Evolutionary conservation across 2,113 vertebrate species (phyloP), one percentile per base, ranked within the genome.

Genomic region (Lucifuga dentata): DNA sequence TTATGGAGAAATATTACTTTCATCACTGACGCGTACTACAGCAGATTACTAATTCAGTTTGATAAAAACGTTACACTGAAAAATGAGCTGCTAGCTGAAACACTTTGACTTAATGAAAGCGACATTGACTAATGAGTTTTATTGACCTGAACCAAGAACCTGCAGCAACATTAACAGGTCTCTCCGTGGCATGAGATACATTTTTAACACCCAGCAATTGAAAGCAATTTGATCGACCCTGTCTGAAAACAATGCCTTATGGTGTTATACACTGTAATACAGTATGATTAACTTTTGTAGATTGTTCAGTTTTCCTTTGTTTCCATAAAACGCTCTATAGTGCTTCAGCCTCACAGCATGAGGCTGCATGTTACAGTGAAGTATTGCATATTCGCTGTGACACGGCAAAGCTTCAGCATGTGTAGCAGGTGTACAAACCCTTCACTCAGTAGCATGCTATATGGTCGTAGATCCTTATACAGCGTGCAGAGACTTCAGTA

Each of bases 391-490:
- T 20, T 48, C 26, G 17, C 8, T 65, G 9, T 59, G 32, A 52
- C 40, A 12, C 35, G 49, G 32, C 35, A n/a, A 8, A 23, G 48
- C 13, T 59, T 39, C 2, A 40, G 39, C 45, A 19, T 23, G 11
- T 52, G 21, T 8, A 45, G 74, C 61, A 48, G 41, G 41, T 35
- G 40, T 53, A 13, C 48, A 55, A 48, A 39, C 35, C 45, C 33
- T n/a, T 36, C 20, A n/a, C 23, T 66, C 17, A 39, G 3, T 19
- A 21, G 29, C 8, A 13, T 8, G 11, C 36, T 44, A 11, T 35
- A 40, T 2, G 5, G 19, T 46, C 32, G 40, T 41, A 61, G 46
- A 60, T 71, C 40, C 33, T 40, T 13, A 24, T 39, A 63, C 43
- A 17, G 63, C 58, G 48, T 41, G 40, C 67, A 45, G 17, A 55